phyloP scores from a whole-genome alignment of 2,797 vertebrate genomes.

The Agapornis canus region DNA sequence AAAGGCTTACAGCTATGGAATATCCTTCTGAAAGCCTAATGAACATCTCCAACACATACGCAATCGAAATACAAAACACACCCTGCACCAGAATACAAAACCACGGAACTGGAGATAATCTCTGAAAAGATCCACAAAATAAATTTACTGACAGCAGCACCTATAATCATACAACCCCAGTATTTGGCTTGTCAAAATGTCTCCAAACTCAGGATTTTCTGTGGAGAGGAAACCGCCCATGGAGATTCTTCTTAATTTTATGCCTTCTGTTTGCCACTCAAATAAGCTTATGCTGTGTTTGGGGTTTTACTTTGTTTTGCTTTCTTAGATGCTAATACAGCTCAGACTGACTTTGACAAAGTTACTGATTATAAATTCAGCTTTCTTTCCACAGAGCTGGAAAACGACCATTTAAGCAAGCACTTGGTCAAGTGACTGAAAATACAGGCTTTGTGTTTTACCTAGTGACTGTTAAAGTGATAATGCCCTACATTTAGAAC shows the following conservation, averaged over 20 bases:
- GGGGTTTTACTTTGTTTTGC: neutral
- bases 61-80: neutral
- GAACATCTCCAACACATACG: conserved; percentile 37
- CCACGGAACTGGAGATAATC: conserved; percentile 20
- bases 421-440: neutral
- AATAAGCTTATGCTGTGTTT: neutral
- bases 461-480: neutral
- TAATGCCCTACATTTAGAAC: neutral
- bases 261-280: neutral
- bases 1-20: conserved; percentile 77
- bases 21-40: conserved; percentile 53
- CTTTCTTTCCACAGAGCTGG: neutral
- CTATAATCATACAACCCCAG: conserved; percentile 13
- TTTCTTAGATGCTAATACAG: neutral
- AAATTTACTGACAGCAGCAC: conserved; percentile 27
- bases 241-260: conserved; percentile 20
- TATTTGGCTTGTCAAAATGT: conserved; percentile 18
- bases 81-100: conserved; percentile 5
- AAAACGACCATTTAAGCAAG: neutral
- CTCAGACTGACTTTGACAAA: neutral
- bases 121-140: conserved; percentile 16
- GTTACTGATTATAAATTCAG: neutral
- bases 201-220: conserved; percentile 21
- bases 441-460: neutral
- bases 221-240: neutral